phyloP scores from a whole-genome alignment of 2,797 vertebrate genomes.

The Psittacula derbiana region DNA sequence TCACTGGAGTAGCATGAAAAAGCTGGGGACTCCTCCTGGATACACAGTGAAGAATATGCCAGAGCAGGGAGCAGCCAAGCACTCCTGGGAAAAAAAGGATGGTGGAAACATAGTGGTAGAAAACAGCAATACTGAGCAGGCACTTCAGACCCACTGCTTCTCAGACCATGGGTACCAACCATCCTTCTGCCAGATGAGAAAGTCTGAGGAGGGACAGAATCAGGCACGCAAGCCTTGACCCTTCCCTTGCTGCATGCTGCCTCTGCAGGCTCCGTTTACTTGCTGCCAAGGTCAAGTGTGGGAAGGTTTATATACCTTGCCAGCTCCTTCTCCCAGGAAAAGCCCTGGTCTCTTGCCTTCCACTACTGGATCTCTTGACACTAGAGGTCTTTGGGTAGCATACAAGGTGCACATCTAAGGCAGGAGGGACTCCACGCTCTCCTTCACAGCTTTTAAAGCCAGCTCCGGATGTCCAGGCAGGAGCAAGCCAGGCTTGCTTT shows the following conservation, averaged over 20 bases:
- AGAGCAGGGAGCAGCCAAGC: background rate
- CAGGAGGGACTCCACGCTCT: background rate
- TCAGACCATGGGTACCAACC: background rate
- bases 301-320: background rate
- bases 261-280: background rate
- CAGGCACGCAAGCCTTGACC: background rate
- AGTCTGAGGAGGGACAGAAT: background rate
- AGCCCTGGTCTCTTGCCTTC: background rate
- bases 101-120: background rate
- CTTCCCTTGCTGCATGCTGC: background rate
- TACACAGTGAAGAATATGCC: fast-evolving
- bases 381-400: fast-evolving
- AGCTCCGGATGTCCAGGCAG: background rate
- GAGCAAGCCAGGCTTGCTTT: background rate
- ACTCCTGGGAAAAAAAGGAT: background rate
- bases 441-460: background rate
- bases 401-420: background rate
- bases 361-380: background rate
- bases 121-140: background rate
- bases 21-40: background rate
- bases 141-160: background rate
- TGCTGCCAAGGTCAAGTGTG: background rate
- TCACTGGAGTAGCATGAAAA: background rate
- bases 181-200: fast-evolving
- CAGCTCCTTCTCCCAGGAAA: background rate